Evolutionary conservation across 2,113 vertebrate genomes (phyloP), one percentile per base, ranked within the genome.

Genomic region (Brachyhypopomus gauderio): DNA sequence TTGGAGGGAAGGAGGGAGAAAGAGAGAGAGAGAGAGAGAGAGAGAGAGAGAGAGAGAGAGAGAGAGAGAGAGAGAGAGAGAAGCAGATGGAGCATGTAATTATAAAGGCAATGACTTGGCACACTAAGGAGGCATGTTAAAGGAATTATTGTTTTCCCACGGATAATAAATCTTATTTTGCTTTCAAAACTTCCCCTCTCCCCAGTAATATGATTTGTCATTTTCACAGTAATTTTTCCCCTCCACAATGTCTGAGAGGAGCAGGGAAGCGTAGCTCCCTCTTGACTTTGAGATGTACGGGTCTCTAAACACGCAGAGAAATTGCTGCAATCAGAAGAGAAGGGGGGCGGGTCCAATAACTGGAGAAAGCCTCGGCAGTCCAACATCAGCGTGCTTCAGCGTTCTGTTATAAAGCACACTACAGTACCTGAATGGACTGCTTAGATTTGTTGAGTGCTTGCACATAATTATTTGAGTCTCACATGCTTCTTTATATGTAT

Each of bases 71-170:
- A 85, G 64, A 64, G 56, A 73, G 72, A 23, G 81, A 64, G 80
- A 77, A 73, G 77, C 89, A 91, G 91, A 90, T 90, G 91, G 89
- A 90, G 87, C 86, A 80, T 74, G 77, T 89, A 91, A 90, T 91
- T 91, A 88, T 91, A 86, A 86, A 88, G 85, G 88, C 82, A 86
- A 78, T 87, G 70, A 70, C 83, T 85, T 88, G 86, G 88, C 87
- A 91, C 84, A 86, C 84, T 83, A 76, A 86, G 79, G 80, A 81
- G 80, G 62, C 84, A 85, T 87, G 81, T 88, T 89, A 86, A 88
- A 90, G 84, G 86, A 87, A 87, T 90, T 86, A 90, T 88, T 86
- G 81, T 59, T 78, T 82, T 62, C 71, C 84, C 19, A 73, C 73
- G 79, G 85, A 85, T 83, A 91, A 89, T 87, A 87, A 80, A 86